Conservation (phyloP, 2,888 invertebrate species). For the Iselma pallidipennis region DNA sequence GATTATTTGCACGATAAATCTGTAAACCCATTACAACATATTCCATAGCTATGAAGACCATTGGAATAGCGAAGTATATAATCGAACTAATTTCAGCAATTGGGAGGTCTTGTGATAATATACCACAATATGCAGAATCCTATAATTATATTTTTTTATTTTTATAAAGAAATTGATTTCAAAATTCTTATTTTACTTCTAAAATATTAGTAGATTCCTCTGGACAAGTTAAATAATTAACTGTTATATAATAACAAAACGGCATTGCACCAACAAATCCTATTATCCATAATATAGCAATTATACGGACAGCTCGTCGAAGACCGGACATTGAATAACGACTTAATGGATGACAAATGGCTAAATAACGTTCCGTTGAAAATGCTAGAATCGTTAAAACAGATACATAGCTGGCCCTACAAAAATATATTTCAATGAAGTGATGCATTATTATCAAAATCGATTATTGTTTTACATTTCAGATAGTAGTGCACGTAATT, state of each 20-base stretch:
- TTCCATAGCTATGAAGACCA: slow-evolving; percentile 73
- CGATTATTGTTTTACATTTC: slow-evolving; percentile 78
- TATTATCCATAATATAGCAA: slow-evolving; percentile 75
- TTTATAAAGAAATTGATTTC: not conserved
- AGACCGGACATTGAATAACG: slow-evolving; percentile 83
- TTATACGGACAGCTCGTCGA: slow-evolving; percentile 78
- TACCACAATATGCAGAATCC: slow-evolving; percentile 81
- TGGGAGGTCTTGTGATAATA: slow-evolving; percentile 67
- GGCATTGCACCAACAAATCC: slow-evolving; percentile 77
- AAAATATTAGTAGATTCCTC: slow-evolving; percentile 47
- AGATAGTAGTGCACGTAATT: slow-evolving; percentile 78
- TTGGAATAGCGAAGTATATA: slow-evolving; percentile 78
- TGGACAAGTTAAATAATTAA: slow-evolving; percentile 76
- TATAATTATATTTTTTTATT: slow-evolving; percentile 38
- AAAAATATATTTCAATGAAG: slow-evolving; percentile 31
- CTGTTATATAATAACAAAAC: slow-evolving; percentile 74
- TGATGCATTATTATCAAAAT: not conserved
- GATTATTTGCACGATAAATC: slow-evolving; percentile 57
- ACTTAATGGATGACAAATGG: slow-evolving; percentile 87
- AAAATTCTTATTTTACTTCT: slow-evolving; percentile 1
- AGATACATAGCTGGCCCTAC: slow-evolving; percentile 86
- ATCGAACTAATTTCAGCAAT: slow-evolving; percentile 80
- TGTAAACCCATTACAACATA: slow-evolving; percentile 79
- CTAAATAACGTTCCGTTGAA: slow-evolving; percentile 87
- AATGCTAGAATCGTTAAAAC: slow-evolving; percentile 91